A percentile compares a stretch with the other conserved stretches of the same genome.
These are phyloP conservation scores for Dendrolimus houi DNA, from an alignment of 2,888 invertebrate genomes.

Conservation along the genomic window DNA sequence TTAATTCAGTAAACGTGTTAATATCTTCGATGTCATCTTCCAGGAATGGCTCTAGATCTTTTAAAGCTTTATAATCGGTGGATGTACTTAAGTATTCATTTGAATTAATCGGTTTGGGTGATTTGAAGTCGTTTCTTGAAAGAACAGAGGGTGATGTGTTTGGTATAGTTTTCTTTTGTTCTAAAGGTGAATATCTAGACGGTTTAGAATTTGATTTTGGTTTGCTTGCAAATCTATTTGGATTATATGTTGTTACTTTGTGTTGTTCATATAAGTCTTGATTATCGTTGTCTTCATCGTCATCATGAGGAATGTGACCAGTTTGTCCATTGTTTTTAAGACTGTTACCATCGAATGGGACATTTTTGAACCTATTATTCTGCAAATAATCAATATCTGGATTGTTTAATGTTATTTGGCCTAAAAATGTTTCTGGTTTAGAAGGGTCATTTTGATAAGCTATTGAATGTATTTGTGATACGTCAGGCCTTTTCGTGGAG, in stretches of 20 bases:
- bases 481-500: slow-evolving; percentile 74
- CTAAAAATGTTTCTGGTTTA: slow-evolving; percentile 78
- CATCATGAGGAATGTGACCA: slow-evolving; percentile 54
- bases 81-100: slow-evolving; percentile 39
- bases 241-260: slow-evolving; percentile 67
- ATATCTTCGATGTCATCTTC: slow-evolving; percentile 76
- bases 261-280: slow-evolving; percentile 62
- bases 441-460: slow-evolving; percentile 77
- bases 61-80: slow-evolving; percentile 65
- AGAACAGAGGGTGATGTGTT: slow-evolving; percentile 30
- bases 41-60: slow-evolving; percentile 74
- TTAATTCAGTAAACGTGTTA: slow-evolving; percentile 61
- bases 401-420: slow-evolving; percentile 78
- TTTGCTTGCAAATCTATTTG: slow-evolving; percentile 49
- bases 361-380: slow-evolving; percentile 61
- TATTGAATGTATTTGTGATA: slow-evolving; percentile 73
- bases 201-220: slow-evolving; percentile 57
- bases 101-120: slow-evolving; percentile 27
- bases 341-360: slow-evolving; percentile 66
- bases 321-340: slow-evolving; percentile 61
- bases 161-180: slow-evolving; percentile 29
- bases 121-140: slow-evolving; percentile 27
- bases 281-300: slow-evolving; percentile 55
- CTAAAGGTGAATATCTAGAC: slow-evolving; percentile 31
- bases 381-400: slow-evolving; percentile 71